Percentiles rank a stretch among this genome's conserved stretches.
phyloP scores from a whole-genome alignment of 2,888 invertebrate species.

The Drosophila differens region DNA sequence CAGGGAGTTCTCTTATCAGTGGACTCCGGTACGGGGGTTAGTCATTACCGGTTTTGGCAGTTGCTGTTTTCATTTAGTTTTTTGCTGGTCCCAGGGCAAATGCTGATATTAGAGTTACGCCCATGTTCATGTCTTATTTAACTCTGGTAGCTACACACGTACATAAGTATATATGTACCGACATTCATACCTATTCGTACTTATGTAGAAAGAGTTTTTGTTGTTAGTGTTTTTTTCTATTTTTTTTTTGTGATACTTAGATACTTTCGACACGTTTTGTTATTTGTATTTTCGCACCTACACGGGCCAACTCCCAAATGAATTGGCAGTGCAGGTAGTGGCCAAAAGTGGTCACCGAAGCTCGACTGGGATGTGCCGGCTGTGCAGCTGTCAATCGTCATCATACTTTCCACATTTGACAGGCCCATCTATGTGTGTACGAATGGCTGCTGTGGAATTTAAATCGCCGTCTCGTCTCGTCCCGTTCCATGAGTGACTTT shows the following conservation, averaged over 20 bases:
- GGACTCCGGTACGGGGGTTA: constrained; percentile 63
- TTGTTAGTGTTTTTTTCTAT: neutral
- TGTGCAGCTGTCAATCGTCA: constrained; percentile 81
- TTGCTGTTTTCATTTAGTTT: constrained; percentile 56
- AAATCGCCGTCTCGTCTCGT: constrained; percentile 56
- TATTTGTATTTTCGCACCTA: constrained; percentile 68
- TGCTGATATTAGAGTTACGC: constrained; percentile 75
- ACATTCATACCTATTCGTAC: neutral
- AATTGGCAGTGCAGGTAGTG: constrained; percentile 66
- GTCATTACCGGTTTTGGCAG: constrained; percentile 77
- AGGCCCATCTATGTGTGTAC: constrained; percentile 60
- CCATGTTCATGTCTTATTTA: constrained; percentile 78
- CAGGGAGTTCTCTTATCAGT: constrained; percentile 60
- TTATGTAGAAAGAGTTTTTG: constrained; percentile 13
- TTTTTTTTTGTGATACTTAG: constrained; percentile 12
- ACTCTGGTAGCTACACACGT: constrained; percentile 44
- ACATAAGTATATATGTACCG: neutral
- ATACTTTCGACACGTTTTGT: constrained; percentile 73
- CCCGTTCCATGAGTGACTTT: constrained; percentile 5
- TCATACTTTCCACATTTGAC: constrained; percentile 75
- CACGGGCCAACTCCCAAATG: constrained; percentile 59
- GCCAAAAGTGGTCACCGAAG: constrained; percentile 40
- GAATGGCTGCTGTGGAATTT: constrained; percentile 69
- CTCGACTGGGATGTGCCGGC: constrained; percentile 45
- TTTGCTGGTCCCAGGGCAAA: constrained; percentile 52